Evolutionary conservation across 37 sponge, comb jelly and placozoan species (phyloP).

Genomic region (Spongilla lacustris): DNA sequence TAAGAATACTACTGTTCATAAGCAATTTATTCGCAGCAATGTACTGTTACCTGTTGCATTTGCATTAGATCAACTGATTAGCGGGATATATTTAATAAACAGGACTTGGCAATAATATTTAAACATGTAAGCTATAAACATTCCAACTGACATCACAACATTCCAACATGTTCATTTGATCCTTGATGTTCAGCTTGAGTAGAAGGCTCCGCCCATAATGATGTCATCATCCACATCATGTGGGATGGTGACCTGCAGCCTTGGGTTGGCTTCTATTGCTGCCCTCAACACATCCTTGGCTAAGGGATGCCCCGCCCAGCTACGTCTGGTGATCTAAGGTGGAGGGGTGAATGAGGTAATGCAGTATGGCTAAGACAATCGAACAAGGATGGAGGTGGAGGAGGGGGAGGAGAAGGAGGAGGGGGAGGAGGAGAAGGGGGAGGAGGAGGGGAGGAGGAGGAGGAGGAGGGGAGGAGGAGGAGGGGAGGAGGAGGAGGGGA

Average conservation of each 20-base stretch:
- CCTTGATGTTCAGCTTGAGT: too few species aligned
- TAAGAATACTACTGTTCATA: too few species aligned
- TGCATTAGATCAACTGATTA: too few species aligned
- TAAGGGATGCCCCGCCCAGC: conserved; percentile 92
- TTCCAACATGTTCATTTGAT: too few species aligned
- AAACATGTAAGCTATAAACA: too few species aligned
- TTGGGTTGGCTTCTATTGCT: conserved; percentile 66
- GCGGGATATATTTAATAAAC: too few species aligned
- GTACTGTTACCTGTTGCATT: too few species aligned
- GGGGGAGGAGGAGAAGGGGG: not conserved
- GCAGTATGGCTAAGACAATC: too few species aligned
- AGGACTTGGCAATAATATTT: too few species aligned
- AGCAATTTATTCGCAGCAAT: too few species aligned
- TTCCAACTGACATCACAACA: too few species aligned
- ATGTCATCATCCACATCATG: conserved; percentile 59
- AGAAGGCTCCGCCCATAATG: too few species aligned
- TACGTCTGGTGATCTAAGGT: conserved; percentile 75
- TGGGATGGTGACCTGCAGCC: conserved; percentile 68
- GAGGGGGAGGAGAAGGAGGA: not conserved
- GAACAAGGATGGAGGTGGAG: not conserved
- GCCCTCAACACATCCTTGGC: conserved; percentile 72
- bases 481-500: not conserved
- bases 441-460: not conserved
- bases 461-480: not conserved
- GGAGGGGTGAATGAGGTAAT: not conserved